Evolutionary conservation across 1,140 invertebrate genomes (phyloP).

Genomic region (Trypoxylus dichotomus): DNA sequence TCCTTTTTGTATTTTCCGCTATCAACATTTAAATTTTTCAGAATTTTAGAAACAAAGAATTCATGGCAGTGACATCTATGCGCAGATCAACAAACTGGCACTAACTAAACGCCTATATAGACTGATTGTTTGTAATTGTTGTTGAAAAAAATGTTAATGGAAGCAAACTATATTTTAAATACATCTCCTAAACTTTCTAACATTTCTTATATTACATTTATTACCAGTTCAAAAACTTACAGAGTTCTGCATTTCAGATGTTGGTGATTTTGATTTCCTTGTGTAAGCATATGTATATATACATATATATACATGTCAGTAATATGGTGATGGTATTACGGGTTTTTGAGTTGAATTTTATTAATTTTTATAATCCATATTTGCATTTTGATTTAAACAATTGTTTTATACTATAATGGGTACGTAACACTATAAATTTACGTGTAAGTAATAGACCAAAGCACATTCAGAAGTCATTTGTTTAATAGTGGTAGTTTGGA

Average conservation of each 20-base stretch:
- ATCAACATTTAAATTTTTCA: too few species aligned
- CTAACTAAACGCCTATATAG: too few species aligned
- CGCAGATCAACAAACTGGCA: too few species aligned
- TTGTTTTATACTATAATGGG: slow-evolving; percentile 21
- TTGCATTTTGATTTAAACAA: slow-evolving; percentile 8
- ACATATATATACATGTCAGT: not conserved
- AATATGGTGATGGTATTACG: slow-evolving; percentile 7
- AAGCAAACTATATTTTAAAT: not conserved
- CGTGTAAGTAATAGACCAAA: not conserved
- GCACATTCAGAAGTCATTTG: slow-evolving; percentile 3
- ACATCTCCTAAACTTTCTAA: not conserved
- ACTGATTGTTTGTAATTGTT: not conserved
- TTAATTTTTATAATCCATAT: slow-evolving; percentile 14
- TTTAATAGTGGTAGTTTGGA: slow-evolving; percentile 22
- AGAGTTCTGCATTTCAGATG: slow-evolving; percentile 8
- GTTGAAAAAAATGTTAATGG: not conserved
- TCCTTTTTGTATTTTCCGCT: too few species aligned
- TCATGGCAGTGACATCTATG: too few species aligned
- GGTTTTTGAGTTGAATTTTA: slow-evolving; percentile 19
- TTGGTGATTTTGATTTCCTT: not conserved
- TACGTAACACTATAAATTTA: not conserved
- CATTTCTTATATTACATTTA: not conserved
- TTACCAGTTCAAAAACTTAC: not conserved
- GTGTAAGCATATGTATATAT: not conserved
- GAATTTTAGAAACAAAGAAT: too few species aligned